Conservation (phyloP, 2,888 invertebrate genomes). For the Diaphora mendica region DNA sequence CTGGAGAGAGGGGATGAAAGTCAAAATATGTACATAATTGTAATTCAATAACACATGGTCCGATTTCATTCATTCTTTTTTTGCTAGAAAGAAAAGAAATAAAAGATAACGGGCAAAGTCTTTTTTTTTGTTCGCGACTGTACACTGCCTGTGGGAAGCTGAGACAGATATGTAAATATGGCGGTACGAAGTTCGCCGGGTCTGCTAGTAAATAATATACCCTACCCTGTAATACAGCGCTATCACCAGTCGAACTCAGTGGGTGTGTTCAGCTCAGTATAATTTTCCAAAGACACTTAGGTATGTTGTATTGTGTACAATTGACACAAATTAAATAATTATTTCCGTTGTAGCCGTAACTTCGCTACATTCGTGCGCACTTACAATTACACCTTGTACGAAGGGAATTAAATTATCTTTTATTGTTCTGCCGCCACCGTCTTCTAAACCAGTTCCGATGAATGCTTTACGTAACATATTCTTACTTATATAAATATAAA, state of each 20-base stretch:
- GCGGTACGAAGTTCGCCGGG: no score
- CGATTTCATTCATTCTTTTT: no score
- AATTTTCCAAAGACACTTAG: neutral
- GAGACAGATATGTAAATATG: no score
- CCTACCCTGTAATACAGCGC: no score
- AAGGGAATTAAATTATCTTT: neutral
- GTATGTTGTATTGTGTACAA: neutral
- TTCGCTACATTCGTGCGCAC: neutral
- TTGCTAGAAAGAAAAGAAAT: no score
- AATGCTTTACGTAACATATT: neutral
- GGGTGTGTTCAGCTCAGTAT: neutral
- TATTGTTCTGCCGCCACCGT: neutral
- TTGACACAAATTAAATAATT: constrained; percentile 3
- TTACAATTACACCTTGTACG: neutral
- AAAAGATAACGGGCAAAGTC: no score
- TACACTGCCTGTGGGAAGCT: no score
- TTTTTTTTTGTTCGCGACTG: no score
- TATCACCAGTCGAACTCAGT: neutral
- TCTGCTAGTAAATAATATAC: no score
- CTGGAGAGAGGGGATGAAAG: no score
- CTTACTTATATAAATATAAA: neutral
- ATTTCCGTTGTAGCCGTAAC: neutral
- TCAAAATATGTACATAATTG: no score
- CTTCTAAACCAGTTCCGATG: neutral
- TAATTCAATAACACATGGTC: no score